Conservation (phyloP, 2,113 vertebrate genomes). For the Anoplopoma fimbria region DNA sequence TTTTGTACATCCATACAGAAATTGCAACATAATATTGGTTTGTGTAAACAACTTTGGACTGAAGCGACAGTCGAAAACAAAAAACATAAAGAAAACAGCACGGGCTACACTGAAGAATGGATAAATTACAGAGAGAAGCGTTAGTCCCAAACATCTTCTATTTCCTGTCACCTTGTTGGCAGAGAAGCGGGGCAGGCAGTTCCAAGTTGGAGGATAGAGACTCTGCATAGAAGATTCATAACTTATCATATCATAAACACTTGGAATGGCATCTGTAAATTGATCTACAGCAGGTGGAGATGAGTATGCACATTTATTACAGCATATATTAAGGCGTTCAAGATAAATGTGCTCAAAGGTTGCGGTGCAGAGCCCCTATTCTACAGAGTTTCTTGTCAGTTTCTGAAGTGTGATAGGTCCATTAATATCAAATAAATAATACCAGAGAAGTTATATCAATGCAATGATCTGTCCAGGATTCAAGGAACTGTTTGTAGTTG, state of each 20-base stretch:
- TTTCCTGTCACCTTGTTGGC: constrained; percentile 61
- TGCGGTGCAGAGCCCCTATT: constrained; percentile 56
- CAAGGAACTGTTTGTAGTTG: constrained; percentile 31
- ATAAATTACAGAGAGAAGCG: constrained; percentile 73
- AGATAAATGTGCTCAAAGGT: constrained; percentile 59
- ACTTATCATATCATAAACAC: constrained; percentile 57
- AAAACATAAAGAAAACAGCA: constrained; percentile 66
- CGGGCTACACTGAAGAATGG: constrained; percentile 63
- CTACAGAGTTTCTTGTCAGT: constrained; percentile 27
- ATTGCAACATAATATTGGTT: constrained; percentile 73
- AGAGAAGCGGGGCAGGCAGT: constrained; percentile 64
- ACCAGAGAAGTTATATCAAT: constrained; percentile 35
- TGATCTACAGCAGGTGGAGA: constrained; percentile 36
- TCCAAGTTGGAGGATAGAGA: constrained; percentile 56
- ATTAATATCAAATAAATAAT: constrained; percentile 48
- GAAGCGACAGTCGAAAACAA: constrained; percentile 64
- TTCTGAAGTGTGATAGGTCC: constrained; percentile 19
- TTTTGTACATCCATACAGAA: constrained; percentile 80
- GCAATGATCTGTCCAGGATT: constrained; percentile 19
- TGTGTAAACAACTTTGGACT: constrained; percentile 79
- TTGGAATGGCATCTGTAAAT: constrained; percentile 38
- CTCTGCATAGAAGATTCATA: constrained; percentile 57
- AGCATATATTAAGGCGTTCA: constrained; percentile 64
- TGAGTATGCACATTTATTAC: constrained; percentile 42
- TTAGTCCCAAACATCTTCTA: constrained; percentile 52